Base-by-base conservation (phyloP, 1,140 invertebrate species). In the Aphelenchoides fujianensis region DNA sequence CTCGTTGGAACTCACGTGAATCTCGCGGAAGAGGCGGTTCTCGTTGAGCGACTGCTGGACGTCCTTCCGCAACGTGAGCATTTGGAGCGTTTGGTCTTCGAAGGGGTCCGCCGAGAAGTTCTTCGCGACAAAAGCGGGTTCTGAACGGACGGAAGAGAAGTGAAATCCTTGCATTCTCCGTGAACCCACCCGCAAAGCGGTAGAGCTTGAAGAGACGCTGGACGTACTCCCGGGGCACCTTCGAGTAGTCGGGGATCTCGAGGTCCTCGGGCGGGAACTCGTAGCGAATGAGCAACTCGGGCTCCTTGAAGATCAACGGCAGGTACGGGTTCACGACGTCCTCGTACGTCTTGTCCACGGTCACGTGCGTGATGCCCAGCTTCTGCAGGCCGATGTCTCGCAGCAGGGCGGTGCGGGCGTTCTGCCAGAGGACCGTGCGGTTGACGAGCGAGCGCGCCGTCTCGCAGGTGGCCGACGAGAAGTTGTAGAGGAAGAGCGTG, bases 311-410 rank as follows among this genome's bases (percentile, higher is more conserved):
- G 27, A 71, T 80, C 36, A 79, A 32, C 36, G 72, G 57, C 30
- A 80, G 57, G 31, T 67, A 78, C 23, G 79, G 78, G 12, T 77
- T 81, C 32, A 76, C 35, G 27, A 48, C 35, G 1, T 70, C 23
- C 9, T 75, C 73, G 28, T 30, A 16, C n/a, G 19, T 72, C 37
- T 79, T 70, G 23, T 72, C 59, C 2, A 75, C 78, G 32, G 19
- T 71, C 62, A 81, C 57, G 68, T 81, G 79, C 2, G 72, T 73
- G 28, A 81, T 74, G 7, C 79, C 81, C 79, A 81, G 78, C 68
- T 81, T 81, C 31, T 81, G 79, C 1, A 83, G 69, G 12, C 81
- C 79, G 32, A 80, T 81, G 34, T 82, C 77, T 7, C 77, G 63
- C 7, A 80, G 67, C 7, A 80, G 37, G 9, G 73, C 68, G 0